phyloP scores from a whole-genome alignment of 1,140 invertebrate genomes.

The Cotesia chilonis region DNA sequence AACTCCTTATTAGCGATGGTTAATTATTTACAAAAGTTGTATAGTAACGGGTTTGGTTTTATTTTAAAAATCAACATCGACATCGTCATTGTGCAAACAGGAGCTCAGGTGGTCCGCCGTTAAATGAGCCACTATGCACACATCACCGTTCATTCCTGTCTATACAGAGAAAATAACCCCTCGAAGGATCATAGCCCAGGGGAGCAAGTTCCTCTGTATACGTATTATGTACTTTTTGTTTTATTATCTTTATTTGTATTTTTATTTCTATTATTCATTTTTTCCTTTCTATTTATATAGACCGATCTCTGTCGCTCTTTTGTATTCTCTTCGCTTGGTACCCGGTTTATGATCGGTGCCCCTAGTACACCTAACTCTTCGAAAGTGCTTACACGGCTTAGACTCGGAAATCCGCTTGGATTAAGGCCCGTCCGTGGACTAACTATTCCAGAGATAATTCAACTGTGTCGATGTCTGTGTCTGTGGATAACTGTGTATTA shows the following conservation, averaged over 20 bases:
- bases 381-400: conserved; percentile 43
- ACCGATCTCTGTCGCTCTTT: conserved; percentile 19
- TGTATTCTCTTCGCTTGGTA: conserved; percentile 11
- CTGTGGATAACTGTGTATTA: not conserved
- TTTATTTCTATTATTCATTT: not conserved
- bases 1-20: conserved; percentile 2
- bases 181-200: conserved; percentile 20
- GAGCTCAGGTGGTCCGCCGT: conserved; percentile 53
- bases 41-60: conserved; percentile 25
- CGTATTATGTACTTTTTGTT: conserved; percentile 23
- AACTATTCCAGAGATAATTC: conserved; percentile 36
- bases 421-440: conserved; percentile 35
- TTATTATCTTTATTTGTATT: not conserved
- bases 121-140: conserved; percentile 58
- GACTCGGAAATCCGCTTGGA: conserved; percentile 40
- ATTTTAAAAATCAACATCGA: conserved; percentile 36
- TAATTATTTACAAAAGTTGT: conserved; percentile 39
- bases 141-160: conserved; percentile 43
- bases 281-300: conserved; percentile 3
- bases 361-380: conserved; percentile 40
- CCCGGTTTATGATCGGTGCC: conserved; percentile 40
- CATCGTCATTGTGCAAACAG: conserved; percentile 50
- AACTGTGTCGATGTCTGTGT: conserved; percentile 25
- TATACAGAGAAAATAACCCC: conserved; percentile 44
- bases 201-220: not conserved